phyloP scores from a whole-genome alignment of 2,113 vertebrate species.

The Terrapene triunguis region DNA sequence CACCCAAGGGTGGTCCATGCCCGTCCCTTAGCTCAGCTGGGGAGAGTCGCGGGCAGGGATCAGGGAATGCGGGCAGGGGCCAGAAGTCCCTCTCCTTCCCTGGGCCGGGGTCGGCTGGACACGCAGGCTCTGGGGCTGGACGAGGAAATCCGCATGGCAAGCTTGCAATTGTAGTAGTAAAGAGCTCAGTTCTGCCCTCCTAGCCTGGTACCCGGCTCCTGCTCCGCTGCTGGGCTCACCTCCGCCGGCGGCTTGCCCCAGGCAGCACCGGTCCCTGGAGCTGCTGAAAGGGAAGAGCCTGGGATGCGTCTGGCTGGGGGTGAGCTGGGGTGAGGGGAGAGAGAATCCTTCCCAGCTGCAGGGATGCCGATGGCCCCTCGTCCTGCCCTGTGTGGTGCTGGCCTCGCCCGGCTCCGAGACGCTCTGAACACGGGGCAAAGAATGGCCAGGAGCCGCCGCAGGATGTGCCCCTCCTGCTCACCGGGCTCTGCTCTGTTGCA shows the following conservation, averaged over 20 bases:
- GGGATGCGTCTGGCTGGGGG: slow-evolving; percentile 30
- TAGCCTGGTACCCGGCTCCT: too few species aligned
- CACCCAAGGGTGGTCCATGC: background rate
- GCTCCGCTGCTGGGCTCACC: too few species aligned
- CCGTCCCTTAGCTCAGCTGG: background rate
- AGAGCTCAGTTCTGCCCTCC: background rate
- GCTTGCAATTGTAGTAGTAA: too few species aligned
- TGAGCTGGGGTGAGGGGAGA: background rate
- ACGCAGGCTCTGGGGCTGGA: too few species aligned
- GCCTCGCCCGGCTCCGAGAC: background rate
- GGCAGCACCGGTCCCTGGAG: background rate
- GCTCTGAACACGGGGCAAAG: background rate
- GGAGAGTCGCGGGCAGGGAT: slow-evolving; percentile 2
- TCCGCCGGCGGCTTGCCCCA: accelerated
- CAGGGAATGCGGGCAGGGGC: background rate
- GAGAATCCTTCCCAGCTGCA: background rate
- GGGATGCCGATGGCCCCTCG: background rate
- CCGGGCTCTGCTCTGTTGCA: background rate
- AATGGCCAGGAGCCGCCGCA: background rate
- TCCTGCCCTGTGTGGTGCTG: background rate
- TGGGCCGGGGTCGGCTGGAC: too few species aligned
- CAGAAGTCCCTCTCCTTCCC: too few species aligned
- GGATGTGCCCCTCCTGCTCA: background rate
- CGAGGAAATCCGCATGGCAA: too few species aligned
- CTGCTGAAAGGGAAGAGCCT: background rate